Evolutionary conservation across 2,797 vertebrate genomes (phyloP), one percentile per base, ranked within the genome.

Genomic region (Tapera naevia): DNA sequence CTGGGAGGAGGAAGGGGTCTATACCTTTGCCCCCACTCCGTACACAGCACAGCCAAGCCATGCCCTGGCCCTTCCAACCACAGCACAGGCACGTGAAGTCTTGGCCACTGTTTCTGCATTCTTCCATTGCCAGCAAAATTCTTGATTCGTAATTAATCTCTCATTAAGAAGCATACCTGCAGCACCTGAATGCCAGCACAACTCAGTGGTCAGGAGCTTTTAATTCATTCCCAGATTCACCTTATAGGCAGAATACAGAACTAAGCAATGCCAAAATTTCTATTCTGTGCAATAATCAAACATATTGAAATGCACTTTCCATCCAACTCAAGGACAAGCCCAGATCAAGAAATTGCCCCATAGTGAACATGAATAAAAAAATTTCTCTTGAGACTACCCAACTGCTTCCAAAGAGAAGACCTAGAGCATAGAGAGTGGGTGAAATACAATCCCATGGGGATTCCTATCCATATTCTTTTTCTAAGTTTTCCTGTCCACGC

Each of bases 81-180:
- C 43, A 30, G 37, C 30, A 35, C 1, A 2, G 35, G 30, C 22
- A 19, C 5, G 39, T 24, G 25, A 64, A 35, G 5, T 54, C 71
- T 70, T 10, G 11, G 41, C 22, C 53, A 45, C 25, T 0, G 2
- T 7, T 66, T 51, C 45, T 69, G 5, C 1, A 7, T 41, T 53
- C 17, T 81, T 53, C 71, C 11, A 8, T 72, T 22, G 14, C 28
- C 50, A 15, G 12, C 16, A 17, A 71, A 39, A 18, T 21, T 22
- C 82, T 65, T 0, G 0, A 28, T 85, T 79, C 62, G 23, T 53
- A 48, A 82, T 89, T 65, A 79, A 46, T 33, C 15, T 70, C 57
- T 87, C 43, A 43, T 83, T 78, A 89, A 51, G 66, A 53, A 4
- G 58, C 16, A 14, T 57, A 91, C 79, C 92, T 94, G 62, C 50